Conservation (phyloP, 2,113 vertebrate genomes). For the Azemiops feae region DNA sequence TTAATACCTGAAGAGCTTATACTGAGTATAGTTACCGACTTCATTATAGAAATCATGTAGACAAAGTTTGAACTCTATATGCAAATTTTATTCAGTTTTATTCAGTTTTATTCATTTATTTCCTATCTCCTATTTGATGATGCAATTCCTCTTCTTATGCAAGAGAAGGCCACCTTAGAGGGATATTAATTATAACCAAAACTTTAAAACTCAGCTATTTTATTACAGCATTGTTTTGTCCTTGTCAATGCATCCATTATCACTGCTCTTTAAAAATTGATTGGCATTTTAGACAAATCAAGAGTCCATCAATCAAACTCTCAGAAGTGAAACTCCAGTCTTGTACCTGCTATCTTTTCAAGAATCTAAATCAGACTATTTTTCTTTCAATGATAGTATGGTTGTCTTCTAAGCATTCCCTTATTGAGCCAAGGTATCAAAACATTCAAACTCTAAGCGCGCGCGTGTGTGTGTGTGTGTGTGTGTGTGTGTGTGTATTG, state of each 20-base stretch:
- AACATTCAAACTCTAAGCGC: background rate
- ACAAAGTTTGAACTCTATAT: background rate
- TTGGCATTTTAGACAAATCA: background rate
- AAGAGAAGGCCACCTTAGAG: background rate
- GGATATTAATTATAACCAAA: background rate
- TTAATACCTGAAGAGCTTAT: background rate
- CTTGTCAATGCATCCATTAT: background rate
- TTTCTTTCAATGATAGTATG: background rate
- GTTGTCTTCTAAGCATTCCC: background rate
- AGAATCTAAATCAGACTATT: background rate
- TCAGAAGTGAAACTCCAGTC: background rate
- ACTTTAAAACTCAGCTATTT: accelerated
- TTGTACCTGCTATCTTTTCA: background rate
- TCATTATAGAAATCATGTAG: background rate
- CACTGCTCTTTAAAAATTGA: background rate
- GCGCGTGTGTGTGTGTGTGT: background rate
- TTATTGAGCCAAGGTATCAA: background rate
- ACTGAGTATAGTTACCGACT: background rate
- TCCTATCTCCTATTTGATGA: background rate
- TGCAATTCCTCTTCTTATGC: background rate
- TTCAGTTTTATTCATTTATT: background rate
- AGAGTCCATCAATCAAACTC: conserved; percentile 2
- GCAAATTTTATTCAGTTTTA: background rate
- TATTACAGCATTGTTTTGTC: background rate
- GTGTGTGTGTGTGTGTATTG: background rate